Percentiles rank a stretch among this genome's conserved stretches.
Conservation (phyloP, 2,797 vertebrate species). For the Holocentrus rufus region DNA sequence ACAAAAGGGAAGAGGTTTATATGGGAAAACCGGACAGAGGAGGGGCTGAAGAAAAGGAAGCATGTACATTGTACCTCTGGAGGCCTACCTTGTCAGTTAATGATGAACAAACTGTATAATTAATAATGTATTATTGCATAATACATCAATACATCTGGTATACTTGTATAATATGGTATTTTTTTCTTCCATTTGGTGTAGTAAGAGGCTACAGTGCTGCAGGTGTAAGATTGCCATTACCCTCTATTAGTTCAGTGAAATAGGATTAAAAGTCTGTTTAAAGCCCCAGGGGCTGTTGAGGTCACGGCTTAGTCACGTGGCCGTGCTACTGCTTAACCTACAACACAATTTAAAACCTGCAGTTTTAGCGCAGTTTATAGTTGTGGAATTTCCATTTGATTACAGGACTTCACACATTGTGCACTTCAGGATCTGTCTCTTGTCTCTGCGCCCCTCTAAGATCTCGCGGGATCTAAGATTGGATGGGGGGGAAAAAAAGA, state of each 20-base stretch:
- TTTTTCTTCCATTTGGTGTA: background rate
- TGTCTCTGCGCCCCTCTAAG: conserved; percentile 22
- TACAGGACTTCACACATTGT: too few relatives aligned
- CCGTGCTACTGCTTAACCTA: conserved; percentile 45
- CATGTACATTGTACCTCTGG: too few relatives aligned
- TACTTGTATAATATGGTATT: background rate
- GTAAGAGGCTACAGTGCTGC: conserved; percentile 1
- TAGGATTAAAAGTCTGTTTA: conserved; percentile 73
- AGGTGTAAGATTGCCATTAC: conserved; percentile 27
- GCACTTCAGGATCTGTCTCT: too few relatives aligned
- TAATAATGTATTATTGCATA: too few relatives aligned
- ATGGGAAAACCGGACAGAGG: too few relatives aligned
- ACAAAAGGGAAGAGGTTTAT: too few relatives aligned
- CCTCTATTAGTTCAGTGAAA: conserved; percentile 57
- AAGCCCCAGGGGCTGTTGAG: conserved; percentile 49
- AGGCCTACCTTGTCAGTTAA: too few relatives aligned
- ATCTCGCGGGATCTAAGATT: conserved; percentile 75
- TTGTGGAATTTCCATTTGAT: too few relatives aligned
- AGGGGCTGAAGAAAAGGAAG: too few relatives aligned
- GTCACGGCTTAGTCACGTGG: conserved; percentile 57
- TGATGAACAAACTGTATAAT: too few relatives aligned
- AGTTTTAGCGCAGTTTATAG: background rate
- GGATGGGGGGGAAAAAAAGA: conserved; percentile 18
- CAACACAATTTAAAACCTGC: conserved; percentile 19
- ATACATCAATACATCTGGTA: too few relatives aligned